Conservation (phyloP, 2,113 vertebrate genomes). For the Neotoma lepida region DNA sequence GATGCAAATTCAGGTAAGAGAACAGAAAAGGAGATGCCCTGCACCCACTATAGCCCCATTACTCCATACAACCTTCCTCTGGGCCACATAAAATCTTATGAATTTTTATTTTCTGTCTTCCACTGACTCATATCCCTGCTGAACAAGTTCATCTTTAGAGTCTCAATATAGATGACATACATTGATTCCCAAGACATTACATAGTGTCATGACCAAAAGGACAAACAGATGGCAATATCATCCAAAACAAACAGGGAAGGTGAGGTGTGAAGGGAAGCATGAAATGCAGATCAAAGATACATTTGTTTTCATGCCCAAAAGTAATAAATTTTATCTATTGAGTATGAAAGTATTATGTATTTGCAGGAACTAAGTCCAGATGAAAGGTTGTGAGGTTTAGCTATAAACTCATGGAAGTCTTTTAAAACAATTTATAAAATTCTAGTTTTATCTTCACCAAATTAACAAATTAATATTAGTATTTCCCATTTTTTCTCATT, state of each 20-base stretch:
- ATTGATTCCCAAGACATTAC: background rate
- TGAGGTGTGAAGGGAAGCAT: background rate
- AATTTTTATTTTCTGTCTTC: conserved; percentile 6
- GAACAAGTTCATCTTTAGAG: background rate
- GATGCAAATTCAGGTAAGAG: background rate
- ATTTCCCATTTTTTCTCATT: conserved; percentile 24
- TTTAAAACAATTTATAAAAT: conserved; percentile 47
- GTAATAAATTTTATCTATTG: background rate
- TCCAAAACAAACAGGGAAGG: background rate
- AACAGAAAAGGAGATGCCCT: background rate
- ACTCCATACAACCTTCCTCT: background rate
- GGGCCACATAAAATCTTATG: background rate
- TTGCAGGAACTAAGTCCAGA: conserved; percentile 3
- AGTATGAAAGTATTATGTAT: background rate
- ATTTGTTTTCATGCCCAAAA: conserved; percentile 26
- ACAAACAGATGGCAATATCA: conserved; percentile 9
- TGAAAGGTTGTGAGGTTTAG: conserved; percentile 46
- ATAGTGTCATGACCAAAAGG: background rate
- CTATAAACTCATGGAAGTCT: conserved; percentile 19
- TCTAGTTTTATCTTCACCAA: background rate
- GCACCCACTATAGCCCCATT: background rate
- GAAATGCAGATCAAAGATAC: conserved; percentile 2
- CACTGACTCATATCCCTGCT: background rate
- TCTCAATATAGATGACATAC: background rate
- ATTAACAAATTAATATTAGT: conserved; percentile 32